Conservation (phyloP, 2,888 invertebrate genomes). For the Tiliacea aurago region DNA sequence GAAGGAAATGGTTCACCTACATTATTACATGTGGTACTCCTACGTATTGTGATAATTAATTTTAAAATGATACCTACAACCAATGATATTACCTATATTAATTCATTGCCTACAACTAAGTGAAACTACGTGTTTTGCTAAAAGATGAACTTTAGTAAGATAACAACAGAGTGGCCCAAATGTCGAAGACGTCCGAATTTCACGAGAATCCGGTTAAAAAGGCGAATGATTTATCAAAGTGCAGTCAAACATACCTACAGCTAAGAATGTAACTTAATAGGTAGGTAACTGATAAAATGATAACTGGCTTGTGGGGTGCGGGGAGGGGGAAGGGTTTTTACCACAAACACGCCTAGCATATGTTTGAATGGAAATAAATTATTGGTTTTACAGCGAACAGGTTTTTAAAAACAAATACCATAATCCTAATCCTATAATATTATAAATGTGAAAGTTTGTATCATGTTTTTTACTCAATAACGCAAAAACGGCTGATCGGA, state of each 20-base stretch:
- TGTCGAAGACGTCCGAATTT: not conserved
- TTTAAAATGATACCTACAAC: not conserved
- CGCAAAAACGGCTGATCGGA: too few species aligned
- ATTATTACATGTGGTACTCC: not conserved
- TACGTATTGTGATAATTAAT: not conserved
- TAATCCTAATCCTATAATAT: too few species aligned
- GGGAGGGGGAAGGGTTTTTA: not conserved
- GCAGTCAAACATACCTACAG: slow-evolving; percentile 25
- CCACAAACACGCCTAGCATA: slow-evolving; percentile 12
- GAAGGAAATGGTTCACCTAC: not conserved
- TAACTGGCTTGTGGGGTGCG: slow-evolving; percentile 41
- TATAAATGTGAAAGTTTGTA: too few species aligned
- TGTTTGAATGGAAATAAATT: not conserved
- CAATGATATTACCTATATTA: too few species aligned
- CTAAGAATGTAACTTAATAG: slow-evolving; percentile 14
- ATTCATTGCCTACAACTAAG: too few species aligned
- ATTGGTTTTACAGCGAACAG: not conserved
- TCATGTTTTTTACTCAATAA: too few species aligned
- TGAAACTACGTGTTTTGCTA: slow-evolving; percentile 10
- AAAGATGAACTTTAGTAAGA: slow-evolving; percentile 37
- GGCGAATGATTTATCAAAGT: slow-evolving; percentile 28
- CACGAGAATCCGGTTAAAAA: slow-evolving; percentile 2
- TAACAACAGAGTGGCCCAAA: slow-evolving; percentile 32
- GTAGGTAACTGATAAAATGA: slow-evolving; percentile 55
- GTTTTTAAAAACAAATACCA: too few species aligned